A percentile compares a stretch with the other conserved stretches of the same genome.
These are phyloP conservation scores for Cepaea hortensis DNA, from an alignment of 2,888 invertebrate species.

Conservation along the genomic window DNA sequence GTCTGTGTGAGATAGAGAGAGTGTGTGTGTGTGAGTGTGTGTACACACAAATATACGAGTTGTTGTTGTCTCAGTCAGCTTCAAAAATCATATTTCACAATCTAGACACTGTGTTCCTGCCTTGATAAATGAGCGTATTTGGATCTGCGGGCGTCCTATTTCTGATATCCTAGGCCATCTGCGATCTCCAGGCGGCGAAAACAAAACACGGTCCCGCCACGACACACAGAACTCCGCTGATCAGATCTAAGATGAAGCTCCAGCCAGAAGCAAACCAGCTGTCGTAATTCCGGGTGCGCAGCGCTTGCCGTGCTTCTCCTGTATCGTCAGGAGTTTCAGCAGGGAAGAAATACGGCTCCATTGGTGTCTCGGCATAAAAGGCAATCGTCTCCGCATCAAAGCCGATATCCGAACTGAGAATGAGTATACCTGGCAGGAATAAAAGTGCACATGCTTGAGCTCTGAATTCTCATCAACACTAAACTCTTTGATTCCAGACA, in stretches of 20 bases:
- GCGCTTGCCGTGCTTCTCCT: too few relatives aligned
- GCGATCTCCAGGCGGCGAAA: background rate
- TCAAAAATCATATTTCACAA: background rate
- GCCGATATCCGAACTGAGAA: background rate
- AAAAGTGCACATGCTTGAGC: background rate
- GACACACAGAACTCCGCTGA: slow-evolving; percentile 8
- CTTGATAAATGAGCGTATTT: background rate
- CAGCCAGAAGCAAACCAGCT: background rate
- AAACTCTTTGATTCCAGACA: too few relatives aligned
- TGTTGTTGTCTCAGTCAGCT: background rate
- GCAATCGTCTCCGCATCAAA: slow-evolving; percentile 7
- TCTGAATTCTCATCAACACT: too few relatives aligned
- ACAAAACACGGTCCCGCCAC: background rate
- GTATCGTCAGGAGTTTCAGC: background rate
- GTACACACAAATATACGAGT: too few relatives aligned
- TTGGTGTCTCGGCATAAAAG: background rate
- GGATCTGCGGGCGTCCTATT: background rate
- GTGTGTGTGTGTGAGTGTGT: too few relatives aligned
- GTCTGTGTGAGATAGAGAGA: too few relatives aligned
- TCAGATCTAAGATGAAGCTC: slow-evolving; percentile 22
- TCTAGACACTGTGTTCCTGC: background rate
- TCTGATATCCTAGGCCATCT: background rate
- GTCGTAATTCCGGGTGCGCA: background rate
- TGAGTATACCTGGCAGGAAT: background rate
- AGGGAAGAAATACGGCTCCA: background rate